Conservation (phyloP, 2,888 invertebrate species). For the Lepetodrilus schrolli region DNA sequence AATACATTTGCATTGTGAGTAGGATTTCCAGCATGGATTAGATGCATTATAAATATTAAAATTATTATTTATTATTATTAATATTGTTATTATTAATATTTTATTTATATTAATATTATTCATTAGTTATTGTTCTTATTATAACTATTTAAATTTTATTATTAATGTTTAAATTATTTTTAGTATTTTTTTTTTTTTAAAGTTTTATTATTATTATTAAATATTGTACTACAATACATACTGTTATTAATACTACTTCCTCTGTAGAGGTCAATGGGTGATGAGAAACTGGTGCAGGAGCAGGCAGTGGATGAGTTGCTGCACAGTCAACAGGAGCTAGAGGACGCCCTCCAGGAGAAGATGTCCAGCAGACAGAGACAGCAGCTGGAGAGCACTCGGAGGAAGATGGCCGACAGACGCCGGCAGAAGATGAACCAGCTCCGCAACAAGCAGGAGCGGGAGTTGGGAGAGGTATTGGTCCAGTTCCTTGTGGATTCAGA, state of each 20-base stretch:
- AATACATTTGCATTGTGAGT: too few relatives aligned
- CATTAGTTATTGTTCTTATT: too few relatives aligned
- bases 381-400: slow-evolving; percentile 59
- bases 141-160: too few relatives aligned
- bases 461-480: slow-evolving; percentile 61
- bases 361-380: slow-evolving; percentile 53
- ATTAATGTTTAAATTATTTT: too few relatives aligned
- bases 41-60: too few relatives aligned
- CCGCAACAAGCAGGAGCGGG: slow-evolving; percentile 63
- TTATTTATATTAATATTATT: too few relatives aligned
- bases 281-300: slow-evolving; percentile 58
- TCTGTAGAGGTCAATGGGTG: slow-evolving; percentile 55
- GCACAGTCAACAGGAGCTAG: slow-evolving; percentile 56
- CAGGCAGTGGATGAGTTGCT: slow-evolving; percentile 55
- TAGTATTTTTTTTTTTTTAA: neutral
- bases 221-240: too few relatives aligned
- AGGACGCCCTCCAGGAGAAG: slow-evolving; percentile 47
- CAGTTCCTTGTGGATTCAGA: neutral
- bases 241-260: neutral
- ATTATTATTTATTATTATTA: too few relatives aligned
- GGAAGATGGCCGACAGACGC: slow-evolving; percentile 59
- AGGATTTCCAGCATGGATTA: too few relatives aligned
- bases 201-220: neutral
- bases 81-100: too few relatives aligned
- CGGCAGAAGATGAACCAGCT: slow-evolving; percentile 55